These are phyloP conservation scores for Crotalus helleri DNA, from an alignment of 2,113 vertebrate species.

Conservation along the genomic window DNA sequence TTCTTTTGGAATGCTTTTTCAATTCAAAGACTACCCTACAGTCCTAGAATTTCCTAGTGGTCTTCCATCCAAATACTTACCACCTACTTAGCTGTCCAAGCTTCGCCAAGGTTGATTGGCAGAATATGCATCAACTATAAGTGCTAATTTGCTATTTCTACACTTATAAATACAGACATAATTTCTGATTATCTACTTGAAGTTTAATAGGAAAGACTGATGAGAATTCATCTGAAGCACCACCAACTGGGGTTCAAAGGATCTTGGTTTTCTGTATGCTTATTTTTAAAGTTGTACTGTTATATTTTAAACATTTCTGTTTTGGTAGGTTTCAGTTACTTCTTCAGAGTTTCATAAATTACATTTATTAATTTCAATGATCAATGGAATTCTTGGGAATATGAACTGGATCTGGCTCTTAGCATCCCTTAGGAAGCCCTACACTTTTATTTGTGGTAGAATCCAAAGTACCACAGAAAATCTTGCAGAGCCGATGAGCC, in stretches of 20 bases:
- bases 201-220: not conserved
- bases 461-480: constrained; percentile 15
- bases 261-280: too few relatives aligned
- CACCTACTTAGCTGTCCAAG: not conserved
- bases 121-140: not conserved
- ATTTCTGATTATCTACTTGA: not conserved
- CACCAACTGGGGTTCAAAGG: not conserved
- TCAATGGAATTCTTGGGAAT: not conserved
- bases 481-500: not conserved
- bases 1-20: not conserved
- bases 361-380: not conserved
- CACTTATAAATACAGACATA: not conserved
- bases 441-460: constrained; percentile 23
- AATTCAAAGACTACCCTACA: not conserved
- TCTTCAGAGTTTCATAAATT: constrained; percentile 3
- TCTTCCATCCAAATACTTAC: not conserved
- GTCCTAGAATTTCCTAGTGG: not conserved
- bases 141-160: not conserved
- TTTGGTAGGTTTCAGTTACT: not conserved
- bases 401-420: accelerated
- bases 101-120: not conserved
- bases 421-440: constrained; percentile 8
- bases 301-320: not conserved
- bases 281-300: not conserved
- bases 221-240: not conserved